Evolutionary conservation across 2,888 invertebrate species (phyloP).

Genomic region (Petrolisthes cinctipes): DNA sequence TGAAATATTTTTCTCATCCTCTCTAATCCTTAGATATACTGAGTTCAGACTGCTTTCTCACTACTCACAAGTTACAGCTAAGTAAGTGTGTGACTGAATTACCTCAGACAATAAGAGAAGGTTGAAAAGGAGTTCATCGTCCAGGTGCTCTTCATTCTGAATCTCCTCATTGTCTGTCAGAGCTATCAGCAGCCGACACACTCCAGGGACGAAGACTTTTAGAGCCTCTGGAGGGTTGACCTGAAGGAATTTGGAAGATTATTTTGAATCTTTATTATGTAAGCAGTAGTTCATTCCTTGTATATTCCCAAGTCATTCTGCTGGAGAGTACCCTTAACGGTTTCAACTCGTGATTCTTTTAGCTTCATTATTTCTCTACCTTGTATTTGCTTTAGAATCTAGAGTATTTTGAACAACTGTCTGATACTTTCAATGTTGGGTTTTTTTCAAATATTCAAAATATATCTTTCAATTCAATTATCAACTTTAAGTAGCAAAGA

Average conservation of each 20-base stretch:
- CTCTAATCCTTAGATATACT: not conserved
- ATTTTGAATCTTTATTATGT: too few species aligned
- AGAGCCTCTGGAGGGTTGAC: conserved; percentile 80
- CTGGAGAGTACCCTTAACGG: too few species aligned
- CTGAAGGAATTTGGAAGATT: conserved; percentile 62
- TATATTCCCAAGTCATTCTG: too few species aligned
- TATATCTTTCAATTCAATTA: too few species aligned
- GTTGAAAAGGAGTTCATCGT: conserved; percentile 83
- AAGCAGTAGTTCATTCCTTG: too few species aligned
- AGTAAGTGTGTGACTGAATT: too few species aligned
- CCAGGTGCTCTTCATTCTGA: conserved; percentile 81
- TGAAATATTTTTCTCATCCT: not conserved
- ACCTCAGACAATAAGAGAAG: conserved; percentile 81
- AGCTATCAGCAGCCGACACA: conserved; percentile 78
- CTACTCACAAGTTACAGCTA: not conserved
- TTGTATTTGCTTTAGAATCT: too few species aligned
- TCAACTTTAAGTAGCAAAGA: not conserved
- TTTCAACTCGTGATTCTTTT: too few species aligned
- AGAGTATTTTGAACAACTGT: too few species aligned
- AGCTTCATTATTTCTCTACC: too few species aligned
- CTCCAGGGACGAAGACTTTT: conserved; percentile 80
- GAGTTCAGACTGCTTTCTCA: not conserved
- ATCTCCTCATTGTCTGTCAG: conserved; percentile 74
- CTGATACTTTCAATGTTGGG: too few species aligned
- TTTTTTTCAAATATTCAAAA: too few species aligned